phyloP scores from a whole-genome alignment of 2,888 invertebrate genomes.

The Ephialtes manifestator region DNA sequence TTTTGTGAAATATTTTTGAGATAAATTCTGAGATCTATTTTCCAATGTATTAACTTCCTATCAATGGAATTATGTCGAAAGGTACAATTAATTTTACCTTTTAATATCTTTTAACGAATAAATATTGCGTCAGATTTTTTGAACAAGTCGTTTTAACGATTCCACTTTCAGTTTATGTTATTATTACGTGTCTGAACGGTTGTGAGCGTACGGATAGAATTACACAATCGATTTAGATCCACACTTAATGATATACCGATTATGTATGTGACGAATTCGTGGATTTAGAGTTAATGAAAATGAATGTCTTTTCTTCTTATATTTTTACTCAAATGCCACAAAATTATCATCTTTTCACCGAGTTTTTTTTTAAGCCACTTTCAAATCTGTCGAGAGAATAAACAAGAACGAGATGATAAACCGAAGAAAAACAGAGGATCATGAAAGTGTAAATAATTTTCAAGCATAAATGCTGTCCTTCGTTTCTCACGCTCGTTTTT shows the following conservation, averaged over 20 bases:
- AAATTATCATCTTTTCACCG: conserved; percentile 4
- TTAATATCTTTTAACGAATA: conserved; percentile 31
- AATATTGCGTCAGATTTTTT: conserved; percentile 42
- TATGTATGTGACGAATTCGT: conserved; percentile 51
- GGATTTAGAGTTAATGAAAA: conserved; percentile 14
- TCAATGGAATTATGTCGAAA: background rate
- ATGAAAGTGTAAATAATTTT: conserved; percentile 66
- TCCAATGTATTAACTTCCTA: background rate
- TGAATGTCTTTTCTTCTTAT: background rate
- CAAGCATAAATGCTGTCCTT: conserved; percentile 46
- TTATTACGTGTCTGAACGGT: conserved; percentile 84
- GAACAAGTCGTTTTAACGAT: conserved; percentile 72
- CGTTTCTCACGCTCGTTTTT: conserved; percentile 32
- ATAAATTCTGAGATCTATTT: conserved; percentile 1
- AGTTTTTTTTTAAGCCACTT: background rate
- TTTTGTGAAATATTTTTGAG: conserved; percentile 41
- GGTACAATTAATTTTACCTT: conserved; percentile 24
- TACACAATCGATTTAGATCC: conserved; percentile 79
- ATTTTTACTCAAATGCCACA: background rate
- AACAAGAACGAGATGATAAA: conserved; percentile 33
- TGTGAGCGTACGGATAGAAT: conserved; percentile 84
- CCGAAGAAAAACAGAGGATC: conserved; percentile 36
- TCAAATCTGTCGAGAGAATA: conserved; percentile 10
- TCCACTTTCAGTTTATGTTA: conserved; percentile 84
- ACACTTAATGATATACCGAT: conserved; percentile 78